Conservation (phyloP, 2,113 vertebrate species). For the Neodon shergylaensis region DNA sequence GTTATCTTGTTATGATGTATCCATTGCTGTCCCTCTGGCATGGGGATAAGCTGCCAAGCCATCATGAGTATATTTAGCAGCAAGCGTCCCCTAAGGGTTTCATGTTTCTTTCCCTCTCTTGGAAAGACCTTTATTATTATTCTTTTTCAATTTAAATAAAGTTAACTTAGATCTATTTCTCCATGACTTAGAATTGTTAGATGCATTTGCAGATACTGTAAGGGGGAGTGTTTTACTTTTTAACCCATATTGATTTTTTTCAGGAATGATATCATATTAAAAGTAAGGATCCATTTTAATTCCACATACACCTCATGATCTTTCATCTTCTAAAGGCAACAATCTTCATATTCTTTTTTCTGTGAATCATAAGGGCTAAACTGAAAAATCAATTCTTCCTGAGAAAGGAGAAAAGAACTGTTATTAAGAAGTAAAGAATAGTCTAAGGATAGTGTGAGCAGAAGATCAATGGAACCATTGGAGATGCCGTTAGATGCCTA, state of each 20-base stretch:
- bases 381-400: slow-evolving; percentile 75
- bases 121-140: slow-evolving; percentile 11
- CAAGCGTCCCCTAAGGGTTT: not conserved
- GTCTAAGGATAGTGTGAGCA: slow-evolving; percentile 41
- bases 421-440: slow-evolving; percentile 74
- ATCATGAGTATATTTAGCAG: not conserved
- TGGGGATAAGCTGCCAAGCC: not conserved
- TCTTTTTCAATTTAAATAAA: slow-evolving; percentile 55
- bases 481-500: slow-evolving; percentile 37
- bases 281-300: slow-evolving; percentile 69
- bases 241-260: slow-evolving; percentile 65
- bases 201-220: slow-evolving; percentile 40
- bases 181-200: slow-evolving; percentile 57
- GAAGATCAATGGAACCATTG: slow-evolving; percentile 59
- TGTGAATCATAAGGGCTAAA: slow-evolving; percentile 64
- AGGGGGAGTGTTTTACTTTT: slow-evolving; percentile 16
- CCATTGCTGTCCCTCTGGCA: not conserved
- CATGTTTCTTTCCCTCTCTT: slow-evolving; percentile 22
- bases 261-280: slow-evolving; percentile 68
- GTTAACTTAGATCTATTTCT: slow-evolving; percentile 52
- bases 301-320: slow-evolving; percentile 53
- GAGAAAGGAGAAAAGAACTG: slow-evolving; percentile 60
- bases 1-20: not conserved
- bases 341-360: slow-evolving; percentile 76
- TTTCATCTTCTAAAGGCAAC: slow-evolving; percentile 67